These are phyloP conservation scores for Motacilla tschutschensis DNA, from an alignment of 2,113 vertebrate genomes.

Conservation along the genomic window DNA sequence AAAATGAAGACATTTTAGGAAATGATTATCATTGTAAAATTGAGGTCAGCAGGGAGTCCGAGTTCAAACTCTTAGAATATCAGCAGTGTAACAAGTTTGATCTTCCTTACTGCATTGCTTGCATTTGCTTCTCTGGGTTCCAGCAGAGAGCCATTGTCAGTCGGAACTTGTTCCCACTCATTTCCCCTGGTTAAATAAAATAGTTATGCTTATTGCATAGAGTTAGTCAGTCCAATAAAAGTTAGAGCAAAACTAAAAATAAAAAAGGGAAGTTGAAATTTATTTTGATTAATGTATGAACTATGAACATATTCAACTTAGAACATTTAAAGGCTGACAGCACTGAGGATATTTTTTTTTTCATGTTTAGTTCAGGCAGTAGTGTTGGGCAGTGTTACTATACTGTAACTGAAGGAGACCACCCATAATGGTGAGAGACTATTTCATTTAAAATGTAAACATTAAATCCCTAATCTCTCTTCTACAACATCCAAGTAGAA, in stretches of 20 bases:
- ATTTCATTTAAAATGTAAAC: conserved; percentile 38
- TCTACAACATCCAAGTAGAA: background rate
- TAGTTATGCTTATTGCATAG: conserved; percentile 42
- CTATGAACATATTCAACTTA: background rate
- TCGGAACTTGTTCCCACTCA: conserved; percentile 48
- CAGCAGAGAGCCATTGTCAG: conserved; percentile 66
- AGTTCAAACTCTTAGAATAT: conserved; percentile 31
- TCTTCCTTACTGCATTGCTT: conserved; percentile 16
- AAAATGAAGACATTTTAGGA: conserved; percentile 71
- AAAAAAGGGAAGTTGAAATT: conserved; percentile 5
- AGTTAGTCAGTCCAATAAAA: conserved; percentile 20
- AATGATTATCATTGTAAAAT: conserved; percentile 57
- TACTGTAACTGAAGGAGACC: conserved; percentile 25
- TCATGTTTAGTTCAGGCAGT: background rate
- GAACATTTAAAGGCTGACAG: background rate
- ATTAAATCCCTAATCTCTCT: conserved; percentile 27
- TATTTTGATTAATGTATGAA: background rate
- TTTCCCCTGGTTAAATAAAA: conserved; percentile 56
- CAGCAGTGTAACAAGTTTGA: conserved; percentile 36
- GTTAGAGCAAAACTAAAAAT: conserved; percentile 16
- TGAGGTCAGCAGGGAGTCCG: conserved; percentile 30
- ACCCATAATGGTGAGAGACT: conserved; percentile 38
- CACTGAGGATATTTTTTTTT: background rate
- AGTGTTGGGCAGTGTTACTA: background rate
- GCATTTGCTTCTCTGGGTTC: conserved; percentile 49